Conservation (phyloP, 2,888 invertebrate species). For the Chaetogeoica ovagalla region DNA sequence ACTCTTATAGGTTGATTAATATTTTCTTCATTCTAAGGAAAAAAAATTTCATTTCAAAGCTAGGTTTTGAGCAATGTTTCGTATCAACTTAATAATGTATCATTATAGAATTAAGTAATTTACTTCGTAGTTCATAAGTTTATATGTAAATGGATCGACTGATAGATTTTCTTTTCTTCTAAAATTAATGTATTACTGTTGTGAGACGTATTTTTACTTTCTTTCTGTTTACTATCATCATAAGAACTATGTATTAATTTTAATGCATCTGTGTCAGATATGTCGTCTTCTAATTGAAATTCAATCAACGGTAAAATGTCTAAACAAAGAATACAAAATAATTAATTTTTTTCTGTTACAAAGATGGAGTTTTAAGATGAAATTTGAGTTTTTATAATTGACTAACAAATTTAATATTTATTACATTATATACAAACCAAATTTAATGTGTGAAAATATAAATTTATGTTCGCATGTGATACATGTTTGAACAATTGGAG, state of each 20-base stretch:
- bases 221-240: constrained; percentile 61
- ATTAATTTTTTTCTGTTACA: background rate
- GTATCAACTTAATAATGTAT: background rate
- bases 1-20: constrained; percentile 59
- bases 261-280: constrained; percentile 82
- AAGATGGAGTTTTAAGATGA: background rate
- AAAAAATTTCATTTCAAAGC: background rate
- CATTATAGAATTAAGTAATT: background rate
- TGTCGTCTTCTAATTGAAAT: constrained; percentile 83
- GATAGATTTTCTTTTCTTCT: constrained; percentile 41
- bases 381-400: too few relatives aligned
- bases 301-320: constrained; percentile 94
- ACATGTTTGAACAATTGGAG: constrained; percentile 68
- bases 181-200: constrained; percentile 39
- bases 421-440: constrained; percentile 68
- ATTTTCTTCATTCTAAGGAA: constrained; percentile 61
- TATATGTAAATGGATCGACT: constrained; percentile 73
- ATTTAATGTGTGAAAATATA: constrained; percentile 88
- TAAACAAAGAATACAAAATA: constrained; percentile 60
- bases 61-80: background rate
- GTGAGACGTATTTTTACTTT: constrained; percentile 56
- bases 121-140: constrained; percentile 66
- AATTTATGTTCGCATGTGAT: constrained; percentile 87
- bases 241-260: constrained; percentile 75
- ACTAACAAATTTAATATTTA: too few relatives aligned